These are phyloP conservation scores for Argyrosomus regius DNA, from an alignment of 2,797 vertebrate genomes.

Conservation along the genomic window DNA sequence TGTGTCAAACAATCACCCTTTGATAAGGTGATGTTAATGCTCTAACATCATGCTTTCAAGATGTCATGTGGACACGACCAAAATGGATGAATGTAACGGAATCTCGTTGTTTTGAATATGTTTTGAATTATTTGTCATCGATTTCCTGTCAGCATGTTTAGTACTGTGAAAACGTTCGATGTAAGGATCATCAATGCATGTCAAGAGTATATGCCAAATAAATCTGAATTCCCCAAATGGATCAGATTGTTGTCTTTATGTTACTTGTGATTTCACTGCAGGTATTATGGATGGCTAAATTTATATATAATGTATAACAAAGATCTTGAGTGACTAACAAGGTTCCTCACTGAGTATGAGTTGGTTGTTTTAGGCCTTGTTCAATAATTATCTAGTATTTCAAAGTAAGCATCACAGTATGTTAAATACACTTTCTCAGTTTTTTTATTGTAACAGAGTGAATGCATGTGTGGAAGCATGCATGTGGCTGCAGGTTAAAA, in stretches of 20 bases:
- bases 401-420: neutral
- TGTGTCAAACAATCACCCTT: constrained; percentile 39
- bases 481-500: no score
- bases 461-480: neutral
- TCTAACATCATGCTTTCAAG: constrained; percentile 25
- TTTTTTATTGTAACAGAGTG: neutral
- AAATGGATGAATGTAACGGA: constrained; percentile 64
- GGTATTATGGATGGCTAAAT: neutral
- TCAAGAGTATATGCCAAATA: constrained; percentile 93
- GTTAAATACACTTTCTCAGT: neutral
- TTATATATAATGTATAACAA: neutral
- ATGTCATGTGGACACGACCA: constrained; percentile 54
- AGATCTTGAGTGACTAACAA: no score
- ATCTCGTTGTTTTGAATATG: constrained; percentile 84
- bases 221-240: constrained; percentile 76
- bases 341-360: neutral
- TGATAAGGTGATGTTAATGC: constrained; percentile 28
- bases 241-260: constrained; percentile 53
- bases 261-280: neutral
- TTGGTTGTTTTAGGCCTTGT: neutral
- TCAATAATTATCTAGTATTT: neutral
- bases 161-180: constrained; percentile 89
- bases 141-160: constrained; percentile 90
- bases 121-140: constrained; percentile 13
- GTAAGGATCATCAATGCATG: constrained; percentile 95